Evolutionary conservation across 2,888 invertebrate genomes (phyloP).

Genomic region (Aproaerema taeniolella): DNA sequence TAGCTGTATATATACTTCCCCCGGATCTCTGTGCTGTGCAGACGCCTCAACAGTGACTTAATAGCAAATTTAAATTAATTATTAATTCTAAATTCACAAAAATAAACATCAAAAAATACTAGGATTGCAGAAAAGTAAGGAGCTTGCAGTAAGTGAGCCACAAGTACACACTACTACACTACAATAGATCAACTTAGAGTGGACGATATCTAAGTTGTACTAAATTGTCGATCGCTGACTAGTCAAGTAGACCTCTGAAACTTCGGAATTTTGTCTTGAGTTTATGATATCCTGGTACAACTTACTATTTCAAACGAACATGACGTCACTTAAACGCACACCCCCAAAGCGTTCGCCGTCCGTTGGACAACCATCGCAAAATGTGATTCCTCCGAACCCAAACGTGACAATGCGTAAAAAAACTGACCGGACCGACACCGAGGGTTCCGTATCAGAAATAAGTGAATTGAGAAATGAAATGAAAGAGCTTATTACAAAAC

Average conservation of each 20-base stretch:
- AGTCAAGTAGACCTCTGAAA: neutral
- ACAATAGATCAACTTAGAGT: neutral
- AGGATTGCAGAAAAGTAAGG: neutral
- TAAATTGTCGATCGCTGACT: slow-evolving; percentile 1
- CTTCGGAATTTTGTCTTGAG: neutral
- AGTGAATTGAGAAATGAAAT: neutral
- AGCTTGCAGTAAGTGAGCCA: neutral
- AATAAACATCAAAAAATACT: neutral
- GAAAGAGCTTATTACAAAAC: neutral
- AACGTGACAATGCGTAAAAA: neutral
- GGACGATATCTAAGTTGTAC: neutral
- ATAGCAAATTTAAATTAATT: neutral
- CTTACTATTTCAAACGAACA: neutral
- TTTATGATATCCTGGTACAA: neutral
- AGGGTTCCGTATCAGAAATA: neutral
- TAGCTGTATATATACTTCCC: too few relatives aligned
- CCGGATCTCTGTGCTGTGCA: slow-evolving; percentile 1
- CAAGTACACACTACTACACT: neutral
- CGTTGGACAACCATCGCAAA: neutral
- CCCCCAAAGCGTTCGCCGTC: neutral
- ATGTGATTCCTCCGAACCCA: neutral
- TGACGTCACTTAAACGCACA: neutral
- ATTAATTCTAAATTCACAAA: neutral
- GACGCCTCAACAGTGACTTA: neutral
- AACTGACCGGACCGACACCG: neutral